These are phyloP conservation scores for Sphenodon punctatus DNA, from an alignment of 2,797 vertebrate genomes.

Conservation along the genomic window DNA sequence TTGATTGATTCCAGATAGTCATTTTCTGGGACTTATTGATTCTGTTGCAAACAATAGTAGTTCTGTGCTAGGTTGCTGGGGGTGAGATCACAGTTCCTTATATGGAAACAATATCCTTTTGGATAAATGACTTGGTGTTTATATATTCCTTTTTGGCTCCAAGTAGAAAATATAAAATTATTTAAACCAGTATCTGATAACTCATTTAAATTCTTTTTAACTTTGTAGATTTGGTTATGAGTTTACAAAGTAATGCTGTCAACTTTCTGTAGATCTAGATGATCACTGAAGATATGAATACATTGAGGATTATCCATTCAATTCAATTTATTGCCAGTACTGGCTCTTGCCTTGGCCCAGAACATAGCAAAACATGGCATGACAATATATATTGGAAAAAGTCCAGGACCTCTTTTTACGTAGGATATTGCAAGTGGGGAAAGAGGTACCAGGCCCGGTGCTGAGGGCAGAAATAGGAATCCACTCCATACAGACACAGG, in stretches of 20 bases:
- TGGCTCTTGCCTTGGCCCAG: too few relatives aligned
- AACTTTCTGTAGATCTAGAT: not conserved
- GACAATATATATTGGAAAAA: too few relatives aligned
- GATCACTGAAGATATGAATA: not conserved
- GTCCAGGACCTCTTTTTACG: too few relatives aligned
- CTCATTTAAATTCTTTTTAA: constrained; percentile 37
- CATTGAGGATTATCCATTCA: not conserved
- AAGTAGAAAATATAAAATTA: constrained; percentile 24
- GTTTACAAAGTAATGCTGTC: not conserved
- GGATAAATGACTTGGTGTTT: constrained; percentile 7
- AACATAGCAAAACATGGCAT: too few relatives aligned
- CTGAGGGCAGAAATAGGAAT: too few relatives aligned
- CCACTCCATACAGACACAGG: too few relatives aligned
- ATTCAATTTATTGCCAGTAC: too few relatives aligned
- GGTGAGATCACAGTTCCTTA: constrained; percentile 1
- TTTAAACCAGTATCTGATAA: not conserved
- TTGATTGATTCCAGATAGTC: constrained; percentile 39
- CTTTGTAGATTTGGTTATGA: not conserved
- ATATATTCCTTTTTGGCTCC: constrained; percentile 29
- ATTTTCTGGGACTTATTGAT: not conserved
- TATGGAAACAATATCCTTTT: constrained; percentile 6
- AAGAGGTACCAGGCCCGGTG: too few relatives aligned
- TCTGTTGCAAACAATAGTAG: rapidly evolving
- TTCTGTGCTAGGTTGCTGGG: not conserved
- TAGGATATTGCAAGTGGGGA: too few relatives aligned